These are phyloP conservation scores for Sesamia inferens DNA, from an alignment of 2,888 invertebrate species.

Conservation along the genomic window DNA sequence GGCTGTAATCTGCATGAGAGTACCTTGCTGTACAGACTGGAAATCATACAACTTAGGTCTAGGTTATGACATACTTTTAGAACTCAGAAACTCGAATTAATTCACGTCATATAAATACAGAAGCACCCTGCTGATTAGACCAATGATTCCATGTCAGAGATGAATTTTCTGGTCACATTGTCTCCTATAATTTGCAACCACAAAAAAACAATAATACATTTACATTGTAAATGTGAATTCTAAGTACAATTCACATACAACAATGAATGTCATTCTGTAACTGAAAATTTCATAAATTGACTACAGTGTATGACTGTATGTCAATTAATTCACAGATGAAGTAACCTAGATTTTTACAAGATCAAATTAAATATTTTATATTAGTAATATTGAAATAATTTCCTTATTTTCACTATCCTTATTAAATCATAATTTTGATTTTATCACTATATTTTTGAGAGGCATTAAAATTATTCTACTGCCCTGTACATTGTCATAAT, in stretches of 20 bases:
- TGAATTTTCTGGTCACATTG: neutral
- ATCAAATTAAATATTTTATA: constrained; percentile 2
- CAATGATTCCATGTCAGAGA: neutral
- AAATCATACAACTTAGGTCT: constrained; percentile 29
- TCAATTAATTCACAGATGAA: neutral
- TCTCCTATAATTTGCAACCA: constrained; percentile 4
- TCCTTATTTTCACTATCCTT: too few species aligned
- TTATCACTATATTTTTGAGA: neutral
- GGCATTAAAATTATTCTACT: neutral
- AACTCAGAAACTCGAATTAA: neutral
- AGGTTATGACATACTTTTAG: constrained; percentile 15
- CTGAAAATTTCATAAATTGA: neutral
- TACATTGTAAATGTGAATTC: neutral
- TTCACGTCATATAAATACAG: neutral
- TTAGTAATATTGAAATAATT: too few species aligned
- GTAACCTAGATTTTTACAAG: constrained; percentile 11
- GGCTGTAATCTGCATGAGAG: neutral
- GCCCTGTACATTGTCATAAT: neutral
- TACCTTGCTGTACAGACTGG: constrained; percentile 9
- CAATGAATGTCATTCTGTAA: neutral
- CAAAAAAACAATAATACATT: constrained; percentile 8
- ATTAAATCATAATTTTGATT: too few species aligned
- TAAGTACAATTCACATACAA: too few species aligned
- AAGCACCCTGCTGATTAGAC: neutral
- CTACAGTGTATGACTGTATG: neutral